Evolutionary conservation across 2,797 vertebrate genomes (phyloP).

Genomic region (Sebastes aleutianus): DNA sequence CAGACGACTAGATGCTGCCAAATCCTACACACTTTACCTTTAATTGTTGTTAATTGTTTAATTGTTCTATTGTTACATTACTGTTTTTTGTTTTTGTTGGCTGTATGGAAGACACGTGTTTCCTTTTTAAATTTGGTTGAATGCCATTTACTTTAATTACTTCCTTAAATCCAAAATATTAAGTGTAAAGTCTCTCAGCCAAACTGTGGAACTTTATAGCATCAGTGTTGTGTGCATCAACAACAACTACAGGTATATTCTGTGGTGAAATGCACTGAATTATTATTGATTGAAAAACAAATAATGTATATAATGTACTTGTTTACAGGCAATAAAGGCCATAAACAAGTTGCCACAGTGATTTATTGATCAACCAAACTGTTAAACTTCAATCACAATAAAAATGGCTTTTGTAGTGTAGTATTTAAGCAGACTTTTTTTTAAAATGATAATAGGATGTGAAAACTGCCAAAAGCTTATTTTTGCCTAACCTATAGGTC

Average conservation of each 20-base stretch:
- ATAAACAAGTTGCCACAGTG: neutral
- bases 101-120: neutral
- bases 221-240: neutral
- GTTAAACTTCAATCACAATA: neutral
- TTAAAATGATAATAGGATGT: constrained; percentile 12
- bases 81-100: neutral
- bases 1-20: too few species aligned
- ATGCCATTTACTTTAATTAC: neutral
- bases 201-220: neutral
- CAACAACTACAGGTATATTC: neutral
- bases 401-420: neutral
- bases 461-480: constrained; percentile 18
- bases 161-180: neutral
- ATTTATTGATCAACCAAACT: neutral
- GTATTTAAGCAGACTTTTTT: neutral
- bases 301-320: neutral
- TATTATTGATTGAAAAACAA: neutral
- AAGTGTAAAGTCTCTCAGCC: neutral
- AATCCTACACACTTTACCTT: too few species aligned
- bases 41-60: too few species aligned
- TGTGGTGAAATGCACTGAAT: neutral
- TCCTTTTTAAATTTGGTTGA: neutral
- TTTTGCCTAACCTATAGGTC: constrained; percentile 17
- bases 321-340: neutral
- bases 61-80: too few species aligned